Conservation (phyloP, 2,888 invertebrate genomes). For the Dasysyrphus albostriatus region DNA sequence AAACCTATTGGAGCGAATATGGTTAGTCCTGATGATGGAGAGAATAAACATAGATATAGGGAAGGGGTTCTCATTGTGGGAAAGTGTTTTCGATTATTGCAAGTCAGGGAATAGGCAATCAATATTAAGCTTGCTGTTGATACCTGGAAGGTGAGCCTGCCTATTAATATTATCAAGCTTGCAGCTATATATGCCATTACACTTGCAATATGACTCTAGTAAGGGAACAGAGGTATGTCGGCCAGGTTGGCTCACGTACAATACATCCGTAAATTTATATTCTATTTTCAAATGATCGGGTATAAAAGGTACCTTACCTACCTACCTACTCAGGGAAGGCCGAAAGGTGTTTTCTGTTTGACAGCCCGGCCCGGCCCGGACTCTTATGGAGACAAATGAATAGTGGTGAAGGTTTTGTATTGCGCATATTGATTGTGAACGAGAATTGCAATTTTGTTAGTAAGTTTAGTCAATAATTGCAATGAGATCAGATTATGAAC, state of each 20-base stretch:
- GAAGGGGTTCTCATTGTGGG: constrained; percentile 13
- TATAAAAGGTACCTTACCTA: background rate
- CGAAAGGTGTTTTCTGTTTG: constrained; percentile 15
- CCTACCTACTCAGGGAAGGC: background rate
- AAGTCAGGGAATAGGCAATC: constrained; percentile 37
- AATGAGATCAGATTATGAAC: constrained; percentile 45
- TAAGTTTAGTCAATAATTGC: constrained; percentile 33
- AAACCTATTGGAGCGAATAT: constrained; percentile 13
- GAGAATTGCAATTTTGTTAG: constrained; percentile 12
- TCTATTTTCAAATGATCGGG: constrained; percentile 21
- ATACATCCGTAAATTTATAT: constrained; percentile 25
- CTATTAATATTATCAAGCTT: constrained; percentile 18
- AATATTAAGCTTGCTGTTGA: background rate
- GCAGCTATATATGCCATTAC: background rate
- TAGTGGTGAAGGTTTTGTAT: constrained; percentile 4
- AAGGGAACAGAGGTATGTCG: too few relatives aligned
- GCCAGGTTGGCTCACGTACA: background rate
- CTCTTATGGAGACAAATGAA: constrained; percentile 38
- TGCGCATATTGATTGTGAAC: constrained; percentile 4
- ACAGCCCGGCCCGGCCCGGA: constrained; percentile 11
- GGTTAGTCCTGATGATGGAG: background rate
- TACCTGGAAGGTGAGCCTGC: background rate
- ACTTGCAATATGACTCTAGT: background rate
- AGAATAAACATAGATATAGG: background rate
- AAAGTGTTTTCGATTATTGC: constrained; percentile 40